These are phyloP conservation scores for Loxodonta africana DNA, from an alignment of 2,113 vertebrate species.

Conservation along the genomic window DNA sequence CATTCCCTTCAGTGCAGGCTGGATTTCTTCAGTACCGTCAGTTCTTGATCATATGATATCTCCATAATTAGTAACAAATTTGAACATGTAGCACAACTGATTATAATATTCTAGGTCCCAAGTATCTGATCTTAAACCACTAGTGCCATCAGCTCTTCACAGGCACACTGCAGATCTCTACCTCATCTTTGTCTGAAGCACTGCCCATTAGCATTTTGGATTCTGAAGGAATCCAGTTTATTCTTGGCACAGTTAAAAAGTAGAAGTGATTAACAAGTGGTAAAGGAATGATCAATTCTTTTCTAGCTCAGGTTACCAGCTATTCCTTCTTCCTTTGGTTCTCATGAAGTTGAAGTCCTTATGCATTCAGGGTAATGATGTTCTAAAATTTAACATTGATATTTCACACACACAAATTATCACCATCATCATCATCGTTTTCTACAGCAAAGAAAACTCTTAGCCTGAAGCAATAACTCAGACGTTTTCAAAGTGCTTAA, in stretches of 20 bases:
- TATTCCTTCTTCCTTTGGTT: neutral
- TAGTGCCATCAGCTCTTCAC: neutral
- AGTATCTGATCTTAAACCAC: neutral
- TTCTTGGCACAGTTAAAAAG: neutral
- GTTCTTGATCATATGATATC: too few species aligned
- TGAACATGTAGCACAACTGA: neutral
- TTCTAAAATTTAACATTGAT: slow-evolving; percentile 31
- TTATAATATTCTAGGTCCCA: neutral
- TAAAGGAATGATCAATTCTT: slow-evolving; percentile 38
- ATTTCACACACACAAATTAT: neutral
- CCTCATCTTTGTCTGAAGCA: neutral
- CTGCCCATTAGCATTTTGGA: neutral
- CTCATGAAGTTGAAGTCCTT: neutral
- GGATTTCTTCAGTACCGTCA: too few species aligned
- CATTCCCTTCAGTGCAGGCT: too few species aligned
- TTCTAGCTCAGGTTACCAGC: neutral
- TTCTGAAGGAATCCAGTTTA: neutral
- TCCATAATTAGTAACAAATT: neutral
- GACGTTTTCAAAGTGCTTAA: neutral
- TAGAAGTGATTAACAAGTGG: slow-evolving; percentile 2
- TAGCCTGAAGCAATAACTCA: neutral
- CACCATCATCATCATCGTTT: neutral
- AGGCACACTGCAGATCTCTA: neutral
- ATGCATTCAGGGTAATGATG: neutral
- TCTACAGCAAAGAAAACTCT: slow-evolving; percentile 32